Base-by-base conservation (phyloP, 2,113 vertebrate genomes). In the Xiphophorus maculatus region DNA sequence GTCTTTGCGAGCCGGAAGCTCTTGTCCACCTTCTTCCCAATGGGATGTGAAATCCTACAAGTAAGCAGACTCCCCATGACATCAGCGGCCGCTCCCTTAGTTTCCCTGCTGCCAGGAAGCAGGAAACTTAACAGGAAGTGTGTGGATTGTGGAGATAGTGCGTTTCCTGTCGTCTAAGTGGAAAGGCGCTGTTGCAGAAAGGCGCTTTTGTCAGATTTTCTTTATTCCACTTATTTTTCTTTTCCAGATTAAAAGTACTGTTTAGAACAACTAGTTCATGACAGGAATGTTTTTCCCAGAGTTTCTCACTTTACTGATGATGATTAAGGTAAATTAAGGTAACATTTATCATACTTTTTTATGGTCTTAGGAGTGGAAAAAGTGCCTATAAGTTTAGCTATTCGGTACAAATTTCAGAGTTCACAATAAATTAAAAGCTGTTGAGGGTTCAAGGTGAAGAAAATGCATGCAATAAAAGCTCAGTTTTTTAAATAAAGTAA, bases 121-220 rank as follows among this genome's bases (percentile, higher is more conserved):
- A 84, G 91, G 91, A 92, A 88, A 72, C 75, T 15, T 17, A 14
- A 17, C 82, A 35, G 92, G 92, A 93, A 91, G 90, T 87, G 88
- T 87, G 81, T 92, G 89, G 63, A 89, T 83, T 77, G 71, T 63
- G 80, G 69, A 84, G 92, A 93, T 92, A 88, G 82, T 77, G 82
- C 30, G 71, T 85, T 91, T 92, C 89, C 90, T 87, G 83, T 61
- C 62, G 70, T 78, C 5, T 65, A 63, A 76, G 69, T 74, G 66
- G 73, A 79, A 87, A 67, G 58, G 77, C 70, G 72, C 51, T 65
- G 35, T 73, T 74, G 28, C 63, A 68, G 60, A 48, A 28, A 25
- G n/a, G 40, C 48, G 54, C 2, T 5, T 28, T 22, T 61, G 51
- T 76, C 82, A 33, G 77, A 81, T 85, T 85, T 72, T 66, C 1